Conservation (phyloP, 2,113 vertebrate genomes). For the Acrocephalus arundinaceus region DNA sequence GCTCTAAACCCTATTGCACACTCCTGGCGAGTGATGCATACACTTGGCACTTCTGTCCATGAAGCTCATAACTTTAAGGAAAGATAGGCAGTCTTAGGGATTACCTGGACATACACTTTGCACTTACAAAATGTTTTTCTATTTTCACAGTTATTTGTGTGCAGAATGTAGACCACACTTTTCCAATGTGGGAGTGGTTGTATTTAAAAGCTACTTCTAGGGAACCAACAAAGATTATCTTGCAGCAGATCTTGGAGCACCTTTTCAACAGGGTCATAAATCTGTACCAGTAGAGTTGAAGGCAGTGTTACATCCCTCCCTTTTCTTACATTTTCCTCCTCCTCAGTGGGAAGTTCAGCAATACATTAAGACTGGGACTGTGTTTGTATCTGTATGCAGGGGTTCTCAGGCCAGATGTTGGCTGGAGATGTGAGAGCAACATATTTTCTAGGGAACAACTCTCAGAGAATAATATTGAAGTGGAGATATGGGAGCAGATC, state of each 20-base stretch:
- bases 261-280: background rate
- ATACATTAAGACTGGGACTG: background rate
- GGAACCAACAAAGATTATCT: background rate
- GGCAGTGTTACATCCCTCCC: background rate
- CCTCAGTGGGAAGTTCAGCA: constrained; percentile 8
- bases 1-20: background rate
- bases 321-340: background rate
- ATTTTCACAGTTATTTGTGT: background rate
- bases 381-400: background rate
- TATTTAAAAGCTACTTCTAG: background rate
- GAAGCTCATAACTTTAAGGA: background rate
- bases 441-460: background rate
- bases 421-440: background rate
- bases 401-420: constrained; percentile 23
- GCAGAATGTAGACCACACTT: background rate
- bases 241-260: background rate
- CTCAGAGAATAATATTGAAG: background rate
- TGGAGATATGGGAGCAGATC: background rate
- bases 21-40: background rate
- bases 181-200: background rate
- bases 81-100: background rate
- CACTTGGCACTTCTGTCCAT: background rate
- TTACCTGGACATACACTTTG: background rate
- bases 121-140: background rate
- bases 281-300: background rate